These are phyloP conservation scores for Mimas tiliae DNA, from an alignment of 2,888 invertebrate genomes.

Conservation along the genomic window DNA sequence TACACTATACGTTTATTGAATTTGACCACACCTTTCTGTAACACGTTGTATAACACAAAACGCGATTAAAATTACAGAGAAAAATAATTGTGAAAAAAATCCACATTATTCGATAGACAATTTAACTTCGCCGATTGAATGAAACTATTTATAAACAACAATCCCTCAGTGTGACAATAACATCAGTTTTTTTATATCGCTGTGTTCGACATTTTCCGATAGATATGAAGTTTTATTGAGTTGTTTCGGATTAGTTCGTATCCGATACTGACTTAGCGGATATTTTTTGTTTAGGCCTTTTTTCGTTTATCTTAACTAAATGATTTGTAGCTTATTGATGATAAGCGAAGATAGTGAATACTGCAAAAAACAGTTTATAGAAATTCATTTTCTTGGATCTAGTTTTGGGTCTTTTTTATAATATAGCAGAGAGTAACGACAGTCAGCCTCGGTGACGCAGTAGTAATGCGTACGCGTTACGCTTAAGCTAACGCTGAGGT, in stretches of 20 bases:
- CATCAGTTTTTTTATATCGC: conserved; percentile 24
- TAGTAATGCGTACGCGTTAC: no score
- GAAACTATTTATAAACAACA: conserved; percentile 15
- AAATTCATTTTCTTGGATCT: no score
- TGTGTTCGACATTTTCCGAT: conserved; percentile 26
- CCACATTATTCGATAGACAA: neutral
- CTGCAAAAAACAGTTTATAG: no score
- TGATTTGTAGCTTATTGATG: neutral
- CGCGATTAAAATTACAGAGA: neutral
- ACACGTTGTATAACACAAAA: no score
- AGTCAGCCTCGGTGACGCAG: no score
- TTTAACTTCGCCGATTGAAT: neutral
- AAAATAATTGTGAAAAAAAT: neutral
- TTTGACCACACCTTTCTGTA: no score
- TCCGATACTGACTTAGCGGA: neutral
- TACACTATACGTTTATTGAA: no score
- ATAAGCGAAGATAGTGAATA: no score
- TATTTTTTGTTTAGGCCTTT: neutral
- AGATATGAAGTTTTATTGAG: conserved; percentile 31
- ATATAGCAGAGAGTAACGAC: no score
- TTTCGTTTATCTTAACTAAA: neutral
- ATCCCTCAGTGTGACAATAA: conserved; percentile 16
- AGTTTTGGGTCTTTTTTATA: no score
- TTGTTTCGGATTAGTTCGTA: conserved; percentile 3
- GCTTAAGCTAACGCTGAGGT: no score